Percentiles rank a stretch among this genome's conserved stretches.
These are phyloP conservation scores for Drosophila robusta DNA, from an alignment of 2,888 invertebrate genomes.

Conservation along the genomic window DNA sequence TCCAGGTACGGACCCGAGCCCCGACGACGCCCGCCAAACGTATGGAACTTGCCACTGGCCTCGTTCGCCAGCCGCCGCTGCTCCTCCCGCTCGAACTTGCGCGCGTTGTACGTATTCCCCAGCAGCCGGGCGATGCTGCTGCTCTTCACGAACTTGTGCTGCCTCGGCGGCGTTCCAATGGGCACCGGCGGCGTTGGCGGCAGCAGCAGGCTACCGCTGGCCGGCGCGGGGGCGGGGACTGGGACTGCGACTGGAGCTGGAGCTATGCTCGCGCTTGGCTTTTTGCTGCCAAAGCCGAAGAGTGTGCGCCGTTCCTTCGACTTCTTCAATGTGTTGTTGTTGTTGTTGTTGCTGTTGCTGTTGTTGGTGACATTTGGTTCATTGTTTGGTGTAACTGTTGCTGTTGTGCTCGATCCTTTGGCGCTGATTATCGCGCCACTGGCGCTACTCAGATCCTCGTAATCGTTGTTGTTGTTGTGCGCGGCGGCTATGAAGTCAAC, in stretches of 20 bases:
- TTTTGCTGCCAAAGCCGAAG: constrained; percentile 64
- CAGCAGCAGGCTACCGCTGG: constrained; percentile 31
- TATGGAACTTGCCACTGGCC: constrained; percentile 80
- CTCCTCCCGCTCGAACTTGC: constrained; percentile 83
- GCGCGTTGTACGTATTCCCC: constrained; percentile 85
- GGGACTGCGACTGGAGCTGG: constrained; percentile 17
- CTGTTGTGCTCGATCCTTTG: constrained; percentile 63
- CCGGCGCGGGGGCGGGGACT: not conserved
- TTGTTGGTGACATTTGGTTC: constrained; percentile 60
- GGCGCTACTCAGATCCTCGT: constrained; percentile 65
- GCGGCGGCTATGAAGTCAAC: constrained; percentile 80
- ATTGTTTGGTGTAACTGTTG: constrained; percentile 58
- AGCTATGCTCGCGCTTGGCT: constrained; percentile 42
- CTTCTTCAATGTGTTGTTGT: constrained; percentile 58
- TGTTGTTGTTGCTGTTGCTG: constrained; percentile 41
- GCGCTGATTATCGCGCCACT: constrained; percentile 50
- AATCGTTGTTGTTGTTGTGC: constrained; percentile 71
- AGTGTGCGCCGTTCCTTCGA: constrained; percentile 67
- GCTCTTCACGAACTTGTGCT: constrained; percentile 84
- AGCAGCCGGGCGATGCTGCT: constrained; percentile 84
- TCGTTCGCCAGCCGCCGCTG: constrained; percentile 67
- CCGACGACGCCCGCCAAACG: constrained; percentile 77
- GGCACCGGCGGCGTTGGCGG: constrained; percentile 54
- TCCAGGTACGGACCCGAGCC: constrained; percentile 78
- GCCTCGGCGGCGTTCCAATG: constrained; percentile 77